Base-by-base conservation (phyloP, 2,113 vertebrate genomes). In the Phodopus roborovskii region DNA sequence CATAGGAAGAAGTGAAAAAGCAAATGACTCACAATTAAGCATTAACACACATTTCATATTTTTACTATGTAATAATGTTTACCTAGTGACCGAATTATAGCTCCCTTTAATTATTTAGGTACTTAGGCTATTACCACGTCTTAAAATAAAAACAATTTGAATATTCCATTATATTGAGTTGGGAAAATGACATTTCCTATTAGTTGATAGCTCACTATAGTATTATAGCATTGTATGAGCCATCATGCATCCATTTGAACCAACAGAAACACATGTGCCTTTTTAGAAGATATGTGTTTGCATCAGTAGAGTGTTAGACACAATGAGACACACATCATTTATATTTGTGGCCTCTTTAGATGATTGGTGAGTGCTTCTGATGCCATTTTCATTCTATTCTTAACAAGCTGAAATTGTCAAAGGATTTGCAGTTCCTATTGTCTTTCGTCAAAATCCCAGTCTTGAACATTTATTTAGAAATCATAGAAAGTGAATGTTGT, bases 381-480 rank as follows among this genome's bases (percentile, higher is more conserved):
- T 93, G 39, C 39, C 22, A n/a, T 90, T 79, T 94, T 96, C 56
- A 50, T 92, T 87, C 62, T 53, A 19, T 75, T 92, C 56, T 17
- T 96, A 74, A 83, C 20, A 78, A 71, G 4, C 22, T 36, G 0
- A 22, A 89, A 26, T 66, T 33, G 19, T 94, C 58, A 90, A 90
- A 90, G 58, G 88, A 84, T 33, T 50, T 77, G 17, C 15, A 20
- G 62, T 71, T 94, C 94, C 83, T 74, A 1, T 71, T 75, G 39
- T 58, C 13, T 19, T 94, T 88, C 42, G 20, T 39, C 42, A 75
- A 28, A 5, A 73, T 42, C 7, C n/a, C 0, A 12, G 5, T 24
- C 42, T 20, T 74, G 15, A 10, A 5, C 17, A 53, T 83, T 64
- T 94, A 71, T 60, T 22, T 85, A 84, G 42, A 83, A 26, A 93